Evolutionary conservation across 2,888 invertebrate genomes (phyloP), one percentile per base, ranked within the genome.

Genomic region (Crematogaster levior): DNA sequence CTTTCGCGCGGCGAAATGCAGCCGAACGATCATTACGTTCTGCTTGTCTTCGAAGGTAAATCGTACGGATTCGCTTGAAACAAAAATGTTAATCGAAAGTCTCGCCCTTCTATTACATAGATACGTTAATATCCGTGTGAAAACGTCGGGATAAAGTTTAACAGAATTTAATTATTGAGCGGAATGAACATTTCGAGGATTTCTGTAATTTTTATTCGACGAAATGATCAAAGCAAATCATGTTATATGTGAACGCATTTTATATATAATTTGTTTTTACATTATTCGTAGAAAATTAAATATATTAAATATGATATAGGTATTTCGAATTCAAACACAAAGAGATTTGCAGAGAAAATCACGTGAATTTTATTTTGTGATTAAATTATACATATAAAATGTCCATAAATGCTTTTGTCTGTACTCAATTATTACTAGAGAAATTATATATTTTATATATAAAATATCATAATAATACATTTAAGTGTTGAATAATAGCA

Each of bases 21-120:
- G 61, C 68, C 40, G 74, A 77, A 81, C 84, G 84, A 88, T 91
- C 84, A 85, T 87, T 86, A 85, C 84, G 81, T 82, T 86, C 61
- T 68, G 80, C 37, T 75, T 40, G 83, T 75, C 77, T 68, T 77
- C 46, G 68, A 65, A 83, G 75, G 86, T 86, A 82, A 82, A 88
- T 86, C 70, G 81, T 61, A 56, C 30, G 43, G 60, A 48, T 65
- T 72, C 65, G 56, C 34, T 21, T 43, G 30, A 10, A 79, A 9
- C 24, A 65, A 74, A 46, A 65, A 40, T 10, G 27, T 27, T 21
- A 10, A 27, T 21, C 9, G 37, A 40, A 70, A 18, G 7, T 46
- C 3, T 15, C n/a, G 21, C n/a, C n/a, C 61, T 60, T 43, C 46
- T 18, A 21, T 30, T 30, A 34, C 27, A 5, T 34, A 9, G 18